Base-by-base conservation (phyloP, 2,113 vertebrate species). In the Psilopogon haemacephalus region DNA sequence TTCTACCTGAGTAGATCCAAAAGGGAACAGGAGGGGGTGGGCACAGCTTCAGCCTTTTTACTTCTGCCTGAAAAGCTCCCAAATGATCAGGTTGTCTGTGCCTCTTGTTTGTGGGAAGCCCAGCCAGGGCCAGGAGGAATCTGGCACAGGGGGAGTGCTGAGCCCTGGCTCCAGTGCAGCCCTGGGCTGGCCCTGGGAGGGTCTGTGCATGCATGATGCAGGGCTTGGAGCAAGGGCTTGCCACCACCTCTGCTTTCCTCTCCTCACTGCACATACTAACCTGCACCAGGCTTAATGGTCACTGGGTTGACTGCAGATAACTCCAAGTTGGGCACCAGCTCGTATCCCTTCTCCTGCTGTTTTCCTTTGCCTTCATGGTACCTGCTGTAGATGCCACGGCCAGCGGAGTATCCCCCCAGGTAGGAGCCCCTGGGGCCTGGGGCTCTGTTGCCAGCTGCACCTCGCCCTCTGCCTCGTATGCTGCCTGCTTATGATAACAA, bases 361-460 rank as follows among this genome's bases (percentile, higher is more conserved):
- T 99, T 99, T 97, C 98, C 97, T 98, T 99, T 99, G 97, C 99
- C 99, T 98, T 99, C 99, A 6, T 99, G 99, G 97, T 99, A 99
- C 95, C 99, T 98, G 98, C 99, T 99, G 98, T 99, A 99, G 97
- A 99, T 99, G 96, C 99, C 99, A 94, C 99, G 99, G 97, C 99
- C 99, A 0, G 99, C 99, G 38, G 99, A 99, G 96, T 99, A 99
- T 97, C 99, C 99, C 76, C 99, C 99, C 67, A 99, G 98, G 98
- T 99, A 99, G 12, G 99, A 99, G 64, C 99, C 99, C 91, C 99
- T 98, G 84, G 99, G 99, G 60, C 99, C 99, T 0, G 99, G 99
- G 95, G 98, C 98, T 97, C 99, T 98, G 98, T 98, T 99, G 97
- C 98, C 98, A 97, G 98, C 98, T 46, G 98, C 98, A 65, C 99